These are phyloP conservation scores for Melanotaenia nigrans DNA, from an alignment of 2,797 vertebrate species.

Conservation along the genomic window DNA sequence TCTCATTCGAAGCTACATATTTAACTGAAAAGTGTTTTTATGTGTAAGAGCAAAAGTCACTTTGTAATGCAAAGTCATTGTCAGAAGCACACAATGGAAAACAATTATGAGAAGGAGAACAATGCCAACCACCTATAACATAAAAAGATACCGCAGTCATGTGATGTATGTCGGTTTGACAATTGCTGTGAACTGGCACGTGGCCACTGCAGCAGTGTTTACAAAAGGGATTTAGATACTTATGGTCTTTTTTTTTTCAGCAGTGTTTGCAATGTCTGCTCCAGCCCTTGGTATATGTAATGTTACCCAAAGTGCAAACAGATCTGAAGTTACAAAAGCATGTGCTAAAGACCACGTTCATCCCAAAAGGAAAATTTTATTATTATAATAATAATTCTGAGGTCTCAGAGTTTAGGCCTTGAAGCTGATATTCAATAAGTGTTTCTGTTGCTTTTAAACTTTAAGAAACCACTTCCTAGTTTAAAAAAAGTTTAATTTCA, in stretches of 20 bases:
- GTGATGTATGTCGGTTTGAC: constrained; percentile 20
- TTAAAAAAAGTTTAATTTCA: constrained; percentile 9
- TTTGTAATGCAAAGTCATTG: neutral
- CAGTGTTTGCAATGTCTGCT: constrained; percentile 25
- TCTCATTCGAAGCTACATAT: neutral
- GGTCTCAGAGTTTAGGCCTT: constrained; percentile 16
- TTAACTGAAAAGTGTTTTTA: neutral
- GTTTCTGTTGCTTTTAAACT: constrained; percentile 7
- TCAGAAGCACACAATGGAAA: neutral
- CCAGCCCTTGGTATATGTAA: constrained; percentile 9
- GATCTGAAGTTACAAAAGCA: constrained; percentile 19
- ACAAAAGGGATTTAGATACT: constrained; percentile 41
- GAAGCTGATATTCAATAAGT: constrained; percentile 21
- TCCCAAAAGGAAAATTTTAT: neutral
- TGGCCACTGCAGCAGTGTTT: constrained; percentile 41
- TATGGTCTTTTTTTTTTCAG: constrained; percentile 22
- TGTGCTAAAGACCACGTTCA: constrained; percentile 3
- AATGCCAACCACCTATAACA: neutral
- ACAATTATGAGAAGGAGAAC: neutral
- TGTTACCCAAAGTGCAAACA: constrained; percentile 27
- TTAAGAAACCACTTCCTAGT: constrained; percentile 33
- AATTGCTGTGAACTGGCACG: constrained; percentile 38
- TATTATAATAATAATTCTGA: neutral
- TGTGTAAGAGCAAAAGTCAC: neutral
- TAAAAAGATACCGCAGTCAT: constrained; percentile 2